A percentile compares a stretch with the other conserved stretches of the same genome.
Evolutionary conservation across 2,113 vertebrate genomes (phyloP).

Genomic region (Petrocephalus microphthalmus): DNA sequence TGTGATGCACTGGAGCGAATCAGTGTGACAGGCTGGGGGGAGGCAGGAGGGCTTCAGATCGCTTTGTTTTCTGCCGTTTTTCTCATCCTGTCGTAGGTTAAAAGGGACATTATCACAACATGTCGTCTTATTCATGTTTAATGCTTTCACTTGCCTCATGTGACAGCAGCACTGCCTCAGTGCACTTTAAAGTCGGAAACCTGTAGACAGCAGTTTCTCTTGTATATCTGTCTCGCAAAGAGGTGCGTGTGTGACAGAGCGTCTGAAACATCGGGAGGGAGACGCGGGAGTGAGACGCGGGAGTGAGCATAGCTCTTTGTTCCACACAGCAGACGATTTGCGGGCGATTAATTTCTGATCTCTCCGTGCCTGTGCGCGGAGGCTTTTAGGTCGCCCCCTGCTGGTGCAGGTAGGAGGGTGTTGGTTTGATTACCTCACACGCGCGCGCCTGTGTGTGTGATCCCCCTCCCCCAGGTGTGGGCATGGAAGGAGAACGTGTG

Average conservation of each 20-base stretch:
- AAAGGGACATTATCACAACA: slow-evolving; percentile 46
- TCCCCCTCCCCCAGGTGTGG: slow-evolving; percentile 55
- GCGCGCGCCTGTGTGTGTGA: neutral
- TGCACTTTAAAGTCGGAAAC: slow-evolving; percentile 43
- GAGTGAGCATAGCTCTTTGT: neutral
- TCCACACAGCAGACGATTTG: neutral
- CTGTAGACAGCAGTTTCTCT: slow-evolving; percentile 31
- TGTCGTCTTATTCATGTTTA: slow-evolving; percentile 46
- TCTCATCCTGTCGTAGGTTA: slow-evolving; percentile 27
- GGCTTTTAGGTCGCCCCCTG: neutral
- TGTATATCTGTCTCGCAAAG: slow-evolving; percentile 23
- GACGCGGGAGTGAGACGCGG: neutral
- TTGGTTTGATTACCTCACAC: neutral
- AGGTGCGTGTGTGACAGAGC: slow-evolving; percentile 15
- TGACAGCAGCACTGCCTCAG: slow-evolving; percentile 40
- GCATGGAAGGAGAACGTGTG: slow-evolving; percentile 72
- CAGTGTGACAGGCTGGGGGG: neutral
- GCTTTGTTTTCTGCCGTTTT: slow-evolving; percentile 1
- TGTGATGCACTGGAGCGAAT: slow-evolving; percentile 41
- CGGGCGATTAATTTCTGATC: neutral
- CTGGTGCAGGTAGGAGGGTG: neutral
- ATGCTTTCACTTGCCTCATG: slow-evolving; percentile 45
- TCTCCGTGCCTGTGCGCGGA: neutral
- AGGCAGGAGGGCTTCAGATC: neutral
- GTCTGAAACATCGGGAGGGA: neutral